A percentile compares a stretch with the other conserved stretches of the same genome.
phyloP scores from a whole-genome alignment of 2,888 invertebrate genomes.

The Portevinia maculata region DNA sequence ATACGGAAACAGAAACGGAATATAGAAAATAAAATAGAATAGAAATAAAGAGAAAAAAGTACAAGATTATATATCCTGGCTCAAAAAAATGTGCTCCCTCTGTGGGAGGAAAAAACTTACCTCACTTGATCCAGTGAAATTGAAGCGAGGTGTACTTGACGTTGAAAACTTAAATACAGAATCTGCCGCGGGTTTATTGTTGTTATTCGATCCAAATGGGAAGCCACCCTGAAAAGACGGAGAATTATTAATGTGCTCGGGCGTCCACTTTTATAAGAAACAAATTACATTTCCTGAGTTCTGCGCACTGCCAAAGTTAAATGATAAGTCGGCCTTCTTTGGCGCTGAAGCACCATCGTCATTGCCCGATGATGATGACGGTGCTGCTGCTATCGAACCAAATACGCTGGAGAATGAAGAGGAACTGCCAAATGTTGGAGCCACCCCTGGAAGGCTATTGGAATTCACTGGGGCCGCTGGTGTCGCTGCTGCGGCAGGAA shows the following conservation, averaged over 20 bases:
- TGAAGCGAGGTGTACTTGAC: constrained; percentile 77
- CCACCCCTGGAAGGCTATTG: constrained; percentile 32
- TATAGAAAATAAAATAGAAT: constrained; percentile 32
- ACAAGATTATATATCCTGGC: constrained; percentile 34
- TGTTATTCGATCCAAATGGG: constrained; percentile 73
- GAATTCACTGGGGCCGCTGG: constrained; percentile 43
- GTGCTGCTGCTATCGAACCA: constrained; percentile 60
- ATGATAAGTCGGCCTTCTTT: constrained; percentile 78
- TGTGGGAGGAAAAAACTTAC: constrained; percentile 56
- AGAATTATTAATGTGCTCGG: not conserved
- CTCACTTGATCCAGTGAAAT: constrained; percentile 78
- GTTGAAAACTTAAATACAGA: constrained; percentile 76
- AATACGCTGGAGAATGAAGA: constrained; percentile 75
- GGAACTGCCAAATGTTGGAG: constrained; percentile 63
- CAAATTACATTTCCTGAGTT: constrained; percentile 52
- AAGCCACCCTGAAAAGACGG: constrained; percentile 70
- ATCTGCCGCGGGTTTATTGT: constrained; percentile 71
- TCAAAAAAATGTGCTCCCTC: not conserved
- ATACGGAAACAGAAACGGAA: constrained; percentile 26
- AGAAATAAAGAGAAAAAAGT: constrained; percentile 37
- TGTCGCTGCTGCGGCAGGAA: constrained; percentile 42
- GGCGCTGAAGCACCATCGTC: constrained; percentile 76
- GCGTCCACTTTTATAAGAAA: accelerated
- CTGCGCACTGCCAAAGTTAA: constrained; percentile 78
- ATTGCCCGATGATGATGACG: constrained; percentile 53